A percentile compares a stretch with the other conserved stretches of the same genome.
These are phyloP conservation scores for Nomia melanderi DNA, from an alignment of 1,140 invertebrate genomes.

Conservation along the genomic window DNA sequence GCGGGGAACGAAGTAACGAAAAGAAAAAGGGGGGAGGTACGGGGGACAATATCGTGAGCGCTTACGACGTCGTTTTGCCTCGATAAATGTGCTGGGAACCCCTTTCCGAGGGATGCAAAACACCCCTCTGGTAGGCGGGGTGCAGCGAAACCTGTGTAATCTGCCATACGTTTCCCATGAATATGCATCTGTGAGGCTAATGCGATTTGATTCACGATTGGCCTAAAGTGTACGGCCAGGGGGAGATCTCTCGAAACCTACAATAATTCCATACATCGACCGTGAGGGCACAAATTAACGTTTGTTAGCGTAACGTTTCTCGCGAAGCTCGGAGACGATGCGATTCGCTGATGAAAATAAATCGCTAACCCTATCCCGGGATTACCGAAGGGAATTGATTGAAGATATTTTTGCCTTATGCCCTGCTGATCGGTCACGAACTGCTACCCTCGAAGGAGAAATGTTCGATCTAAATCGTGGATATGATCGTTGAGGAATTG, in stretches of 20 bases:
- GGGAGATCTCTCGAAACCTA: constrained; percentile 60
- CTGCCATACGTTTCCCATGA: constrained; percentile 77
- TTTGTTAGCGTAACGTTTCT: constrained; percentile 65
- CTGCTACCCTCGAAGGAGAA: neutral
- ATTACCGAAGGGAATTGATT: constrained; percentile 34
- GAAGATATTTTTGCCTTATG: constrained; percentile 28
- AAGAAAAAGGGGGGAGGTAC: neutral
- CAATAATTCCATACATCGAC: constrained; percentile 69
- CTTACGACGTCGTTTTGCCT: constrained; percentile 64
- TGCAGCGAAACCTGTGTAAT: constrained; percentile 73
- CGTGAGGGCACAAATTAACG: constrained; percentile 66
- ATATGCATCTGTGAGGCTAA: constrained; percentile 78
- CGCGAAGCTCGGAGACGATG: constrained; percentile 29
- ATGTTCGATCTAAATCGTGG: neutral
- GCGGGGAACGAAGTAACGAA: constrained; percentile 1
- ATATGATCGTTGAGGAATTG: too few relatives aligned
- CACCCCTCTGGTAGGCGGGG: constrained; percentile 65
- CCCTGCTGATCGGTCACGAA: constrained; percentile 7
- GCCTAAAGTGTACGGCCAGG: constrained; percentile 49
- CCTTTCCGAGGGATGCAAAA: constrained; percentile 66
- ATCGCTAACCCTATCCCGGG: constrained; percentile 30
- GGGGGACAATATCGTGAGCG: constrained; percentile 49
- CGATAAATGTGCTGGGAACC: constrained; percentile 66
- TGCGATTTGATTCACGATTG: constrained; percentile 78
- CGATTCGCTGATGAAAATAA: constrained; percentile 58